Evolutionary conservation across 2,113 vertebrate species (phyloP).

Genomic region (Cochlearius cochlearius): DNA sequence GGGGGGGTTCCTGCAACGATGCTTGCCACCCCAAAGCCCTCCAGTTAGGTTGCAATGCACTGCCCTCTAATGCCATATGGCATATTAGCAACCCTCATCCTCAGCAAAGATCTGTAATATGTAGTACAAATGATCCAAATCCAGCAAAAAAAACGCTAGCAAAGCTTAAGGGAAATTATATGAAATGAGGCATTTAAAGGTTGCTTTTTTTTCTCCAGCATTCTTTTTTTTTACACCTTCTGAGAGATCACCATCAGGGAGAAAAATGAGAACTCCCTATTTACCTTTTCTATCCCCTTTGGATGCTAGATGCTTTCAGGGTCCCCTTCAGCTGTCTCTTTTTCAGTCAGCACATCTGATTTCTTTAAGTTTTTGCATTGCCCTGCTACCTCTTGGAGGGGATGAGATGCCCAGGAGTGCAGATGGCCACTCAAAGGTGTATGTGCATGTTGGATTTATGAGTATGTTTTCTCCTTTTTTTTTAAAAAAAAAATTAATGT

Average conservation of each 20-base stretch:
- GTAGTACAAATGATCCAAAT: not conserved
- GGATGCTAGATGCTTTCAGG: not conserved
- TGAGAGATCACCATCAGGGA: not conserved
- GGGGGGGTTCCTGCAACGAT: not conserved
- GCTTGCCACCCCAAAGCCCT: not conserved
- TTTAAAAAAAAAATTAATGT: no score
- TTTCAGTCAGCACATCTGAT: not conserved
- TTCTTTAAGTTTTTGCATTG: not conserved
- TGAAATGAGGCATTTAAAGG: not conserved
- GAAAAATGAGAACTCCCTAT: not conserved
- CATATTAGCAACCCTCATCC: not conserved
- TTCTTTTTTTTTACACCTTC: not conserved
- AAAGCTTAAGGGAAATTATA: not conserved
- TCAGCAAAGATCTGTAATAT: not conserved
- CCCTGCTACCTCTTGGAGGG: not conserved
- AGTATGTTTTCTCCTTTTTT: not conserved
- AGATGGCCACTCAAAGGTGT: not conserved
- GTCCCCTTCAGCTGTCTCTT: not conserved
- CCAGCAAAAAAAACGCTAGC: not conserved
- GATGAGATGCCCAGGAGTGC: not conserved
- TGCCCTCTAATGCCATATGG: constrained; percentile 33
- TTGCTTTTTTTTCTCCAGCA: not conserved
- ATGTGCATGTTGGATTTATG: not conserved
- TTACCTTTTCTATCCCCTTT: not conserved
- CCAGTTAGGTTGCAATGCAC: not conserved